phyloP scores from a whole-genome alignment of 2,888 invertebrate species.

The Lysandra coridon region DNA sequence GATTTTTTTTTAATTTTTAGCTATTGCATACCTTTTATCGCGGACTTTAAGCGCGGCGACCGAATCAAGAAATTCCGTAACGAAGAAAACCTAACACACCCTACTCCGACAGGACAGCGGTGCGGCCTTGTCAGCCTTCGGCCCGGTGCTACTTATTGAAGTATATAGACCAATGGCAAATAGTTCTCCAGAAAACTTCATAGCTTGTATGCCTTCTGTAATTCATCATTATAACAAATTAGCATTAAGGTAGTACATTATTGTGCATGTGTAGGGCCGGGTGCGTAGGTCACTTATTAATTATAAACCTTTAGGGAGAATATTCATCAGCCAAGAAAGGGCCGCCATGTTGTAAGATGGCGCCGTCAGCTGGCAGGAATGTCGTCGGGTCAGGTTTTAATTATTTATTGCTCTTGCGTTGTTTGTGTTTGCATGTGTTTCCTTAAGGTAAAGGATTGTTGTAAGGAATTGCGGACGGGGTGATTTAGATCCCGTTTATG shows the following conservation, averaged over 20 bases:
- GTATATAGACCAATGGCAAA: too few species aligned
- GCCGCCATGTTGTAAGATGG: slow-evolving; percentile 75
- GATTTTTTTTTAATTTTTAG: too few species aligned
- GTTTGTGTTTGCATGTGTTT: slow-evolving; percentile 34
- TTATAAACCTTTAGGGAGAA: slow-evolving; percentile 66
- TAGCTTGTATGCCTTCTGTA: too few species aligned
- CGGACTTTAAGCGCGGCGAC: too few species aligned
- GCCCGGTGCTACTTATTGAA: too few species aligned
- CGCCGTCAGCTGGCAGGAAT: slow-evolving; percentile 73
- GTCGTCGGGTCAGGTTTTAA: slow-evolving; percentile 51
- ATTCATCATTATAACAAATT: too few species aligned
- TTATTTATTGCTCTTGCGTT: slow-evolving; percentile 59
- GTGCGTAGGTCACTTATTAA: slow-evolving; percentile 73
- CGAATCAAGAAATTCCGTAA: too few species aligned
- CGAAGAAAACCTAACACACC: too few species aligned
- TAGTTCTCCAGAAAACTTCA: too few species aligned
- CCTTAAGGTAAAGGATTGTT: slow-evolving; percentile 16
- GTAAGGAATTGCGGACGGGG: background rate
- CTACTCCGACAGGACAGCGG: too few species aligned
- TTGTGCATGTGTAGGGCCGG: background rate
- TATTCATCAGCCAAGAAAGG: slow-evolving; percentile 71
- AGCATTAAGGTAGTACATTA: background rate
- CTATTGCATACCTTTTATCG: too few species aligned
- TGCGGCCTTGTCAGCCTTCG: too few species aligned
- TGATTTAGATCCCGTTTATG: slow-evolving; percentile 3